Base-by-base conservation (phyloP, 92 coral and sea anemone genomes). In the Phenganax stokvisi region DNA sequence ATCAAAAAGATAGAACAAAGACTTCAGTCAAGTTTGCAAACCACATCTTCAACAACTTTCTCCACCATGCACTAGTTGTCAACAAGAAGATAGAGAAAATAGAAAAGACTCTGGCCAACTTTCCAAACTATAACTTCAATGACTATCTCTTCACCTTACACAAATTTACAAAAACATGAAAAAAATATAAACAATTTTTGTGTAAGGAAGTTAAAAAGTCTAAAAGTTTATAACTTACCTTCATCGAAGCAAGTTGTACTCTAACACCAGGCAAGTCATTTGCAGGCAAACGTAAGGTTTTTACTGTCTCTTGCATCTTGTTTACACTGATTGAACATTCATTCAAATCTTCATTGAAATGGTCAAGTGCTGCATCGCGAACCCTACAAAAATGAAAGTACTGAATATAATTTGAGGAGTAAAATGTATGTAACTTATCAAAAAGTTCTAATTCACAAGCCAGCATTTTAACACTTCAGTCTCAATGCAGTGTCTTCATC, bases 231-330 rank as follows among this genome's bases (percentile, higher is more conserved):
- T 12, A 61, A 8, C 28, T 47, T 79, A 79, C 83, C 83, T 79
- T 79, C 57, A 79, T 52, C 4, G 83, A 62, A 20, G 83, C 74
- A 44, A 79, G 44, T 20, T 79, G 83, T 54, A 79, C 51, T 0
- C 83, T 72, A 12, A 79, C 61, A 54, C 51, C 61, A 47, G 83
- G 60, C 57, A 79, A 28, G 52, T 79, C 74, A 25, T 79, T 65
- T 51, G 83, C 72, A 47, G 71, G 81, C n/a, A 73, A 73, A 2
- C 74, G 73, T 54, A 79, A 54, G 11, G 74, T 8, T 61, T 62
- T 79, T 0, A 17, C 83, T 65, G 72, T 79, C 55, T 79, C 74
- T n/a, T 64, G 83, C 74, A 79, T 79, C 4, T 62, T 65, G 31
- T 16, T 29, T 44, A 53, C 74, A 64, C 65, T 54, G 5, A 79